These are phyloP conservation scores for Diarsia rubi DNA, from an alignment of 2,888 invertebrate species.

Conservation along the genomic window DNA sequence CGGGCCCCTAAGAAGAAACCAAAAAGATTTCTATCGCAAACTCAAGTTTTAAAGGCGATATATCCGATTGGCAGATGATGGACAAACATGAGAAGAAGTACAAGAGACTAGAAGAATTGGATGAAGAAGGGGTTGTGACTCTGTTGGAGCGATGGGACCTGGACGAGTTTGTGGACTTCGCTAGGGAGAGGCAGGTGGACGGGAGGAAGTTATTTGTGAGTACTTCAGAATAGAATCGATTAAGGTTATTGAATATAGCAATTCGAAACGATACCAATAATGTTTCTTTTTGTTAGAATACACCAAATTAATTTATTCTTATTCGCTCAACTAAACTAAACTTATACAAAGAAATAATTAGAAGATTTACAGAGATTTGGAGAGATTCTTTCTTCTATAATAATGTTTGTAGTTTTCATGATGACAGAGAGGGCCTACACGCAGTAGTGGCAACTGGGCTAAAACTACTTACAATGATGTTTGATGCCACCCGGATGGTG, in stretches of 20 bases:
- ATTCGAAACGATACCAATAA: too few species aligned
- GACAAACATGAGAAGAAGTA: conserved; percentile 61
- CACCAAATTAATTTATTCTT: too few species aligned
- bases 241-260: too few species aligned
- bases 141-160: conserved; percentile 76
- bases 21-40: neutral
- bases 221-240: neutral
- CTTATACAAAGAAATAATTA: neutral
- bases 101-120: conserved; percentile 74
- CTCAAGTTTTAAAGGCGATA: neutral
- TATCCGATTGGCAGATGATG: conserved; percentile 54
- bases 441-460: neutral
- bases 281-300: too few species aligned
- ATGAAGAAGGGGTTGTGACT: conserved; percentile 72
- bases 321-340: too few species aligned
- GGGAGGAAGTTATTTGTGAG: conserved; percentile 82
- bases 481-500: neutral
- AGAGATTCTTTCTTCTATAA: neutral
- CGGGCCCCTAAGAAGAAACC: neutral
- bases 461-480: neutral
- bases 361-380: neutral
- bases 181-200: conserved; percentile 77
- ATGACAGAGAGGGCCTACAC: neutral
- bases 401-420: neutral
- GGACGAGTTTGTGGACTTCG: conserved; percentile 79